phyloP scores from a whole-genome alignment of 2,888 invertebrate genomes.

The Lepidonotus clava region DNA sequence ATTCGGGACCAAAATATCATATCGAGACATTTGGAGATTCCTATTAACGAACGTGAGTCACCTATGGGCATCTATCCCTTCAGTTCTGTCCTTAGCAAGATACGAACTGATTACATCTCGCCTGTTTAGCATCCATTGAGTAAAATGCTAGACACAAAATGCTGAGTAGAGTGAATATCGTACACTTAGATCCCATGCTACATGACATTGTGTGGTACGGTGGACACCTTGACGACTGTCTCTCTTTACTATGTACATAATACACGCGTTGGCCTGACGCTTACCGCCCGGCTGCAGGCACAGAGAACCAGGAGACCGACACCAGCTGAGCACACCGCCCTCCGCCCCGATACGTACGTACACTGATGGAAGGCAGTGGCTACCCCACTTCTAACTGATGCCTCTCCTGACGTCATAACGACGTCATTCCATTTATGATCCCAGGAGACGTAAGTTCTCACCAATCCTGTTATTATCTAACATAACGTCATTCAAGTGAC shows the following conservation, averaged over 20 bases:
- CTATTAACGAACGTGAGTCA: neutral
- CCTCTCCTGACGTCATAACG: no score
- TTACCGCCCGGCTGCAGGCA: neutral
- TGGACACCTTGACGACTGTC: slow-evolving; percentile 6
- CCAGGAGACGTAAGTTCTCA: no score
- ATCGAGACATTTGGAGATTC: neutral
- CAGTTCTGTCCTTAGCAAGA: neutral
- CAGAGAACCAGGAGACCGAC: neutral
- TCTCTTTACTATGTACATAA: slow-evolving; percentile 19
- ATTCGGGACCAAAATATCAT: slow-evolving; percentile 1
- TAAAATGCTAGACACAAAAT: neutral
- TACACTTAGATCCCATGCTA: neutral
- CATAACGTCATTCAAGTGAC: no score
- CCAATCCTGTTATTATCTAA: no score
- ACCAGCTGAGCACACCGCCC: neutral
- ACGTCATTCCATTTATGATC: no score
- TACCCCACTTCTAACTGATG: no score
- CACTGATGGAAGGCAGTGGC: no score
- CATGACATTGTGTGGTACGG: no score
- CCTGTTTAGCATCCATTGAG: no score
- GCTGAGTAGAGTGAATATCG: neutral
- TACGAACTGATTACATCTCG: neutral
- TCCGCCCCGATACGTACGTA: neutral
- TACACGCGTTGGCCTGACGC: slow-evolving; percentile 26
- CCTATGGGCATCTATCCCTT: neutral